phyloP scores from a whole-genome alignment of 2,888 invertebrate species.

The Trileptium ribeirensis region DNA sequence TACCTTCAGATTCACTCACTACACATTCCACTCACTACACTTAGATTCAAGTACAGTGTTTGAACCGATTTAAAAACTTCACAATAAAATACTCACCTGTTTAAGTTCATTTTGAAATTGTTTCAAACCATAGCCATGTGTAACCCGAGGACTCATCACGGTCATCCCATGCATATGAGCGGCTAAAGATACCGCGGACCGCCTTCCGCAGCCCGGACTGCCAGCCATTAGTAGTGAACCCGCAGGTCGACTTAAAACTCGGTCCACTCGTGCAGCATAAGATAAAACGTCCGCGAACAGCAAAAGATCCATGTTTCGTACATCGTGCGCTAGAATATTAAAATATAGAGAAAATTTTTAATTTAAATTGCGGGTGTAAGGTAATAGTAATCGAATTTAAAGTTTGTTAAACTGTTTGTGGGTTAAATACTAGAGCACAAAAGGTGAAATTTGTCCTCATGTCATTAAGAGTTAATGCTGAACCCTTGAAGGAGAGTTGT shows the following conservation, averaged over 20 bases:
- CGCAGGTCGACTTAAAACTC: conserved; percentile 60
- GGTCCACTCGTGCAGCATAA: conserved; percentile 62
- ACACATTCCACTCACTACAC: too few relatives aligned
- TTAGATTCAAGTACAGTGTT: too few relatives aligned
- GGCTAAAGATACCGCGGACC: conserved; percentile 68
- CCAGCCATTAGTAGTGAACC: conserved; percentile 68
- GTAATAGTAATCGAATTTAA: too few relatives aligned
- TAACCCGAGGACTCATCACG: conserved; percentile 58
- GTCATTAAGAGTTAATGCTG: too few relatives aligned
- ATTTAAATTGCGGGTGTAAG: too few relatives aligned
- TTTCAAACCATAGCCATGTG: conserved; percentile 59
- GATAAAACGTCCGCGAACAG: conserved; percentile 64
- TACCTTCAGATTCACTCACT: too few relatives aligned
- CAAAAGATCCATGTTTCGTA: conserved; percentile 61
- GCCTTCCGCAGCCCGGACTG: conserved; percentile 70
- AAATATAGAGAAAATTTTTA: too few relatives aligned
- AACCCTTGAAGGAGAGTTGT: too few relatives aligned
- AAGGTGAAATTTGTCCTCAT: too few relatives aligned
- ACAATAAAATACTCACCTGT: conserved; percentile 61
- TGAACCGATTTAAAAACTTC: not conserved
- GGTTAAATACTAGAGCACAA: too few relatives aligned
- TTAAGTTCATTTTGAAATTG: conserved; percentile 73
- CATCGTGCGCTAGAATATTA: conserved; percentile 63
- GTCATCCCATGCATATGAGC: conserved; percentile 67
- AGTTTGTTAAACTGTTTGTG: too few relatives aligned